These are phyloP conservation scores for Bibio marci DNA, from an alignment of 2,888 invertebrate species.

Conservation along the genomic window DNA sequence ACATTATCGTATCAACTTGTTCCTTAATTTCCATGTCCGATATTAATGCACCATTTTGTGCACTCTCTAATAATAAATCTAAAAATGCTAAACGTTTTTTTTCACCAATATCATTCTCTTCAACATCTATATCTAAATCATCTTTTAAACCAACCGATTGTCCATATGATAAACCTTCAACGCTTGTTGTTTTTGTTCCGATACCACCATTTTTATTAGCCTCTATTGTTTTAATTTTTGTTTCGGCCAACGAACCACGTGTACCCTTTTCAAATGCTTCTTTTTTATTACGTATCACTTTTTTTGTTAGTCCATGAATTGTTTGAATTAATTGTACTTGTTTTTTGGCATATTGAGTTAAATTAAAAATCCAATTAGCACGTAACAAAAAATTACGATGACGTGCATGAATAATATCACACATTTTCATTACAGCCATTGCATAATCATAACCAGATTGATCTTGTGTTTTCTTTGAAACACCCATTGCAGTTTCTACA, in stretches of 20 bases:
- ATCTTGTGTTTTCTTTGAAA: constrained; percentile 65
- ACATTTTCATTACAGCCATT: constrained; percentile 79
- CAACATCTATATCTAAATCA: constrained; percentile 67
- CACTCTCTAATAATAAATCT: constrained; percentile 65
- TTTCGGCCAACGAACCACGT: constrained; percentile 28
- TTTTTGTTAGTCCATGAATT: constrained; percentile 66
- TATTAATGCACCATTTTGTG: constrained; percentile 51
- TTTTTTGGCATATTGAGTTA: constrained; percentile 55
- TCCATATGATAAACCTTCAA: constrained; percentile 53
- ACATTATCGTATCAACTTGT: constrained; percentile 75
- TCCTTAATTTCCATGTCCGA: constrained; percentile 65
- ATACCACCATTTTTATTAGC: constrained; percentile 8
- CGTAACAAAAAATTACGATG: constrained; percentile 66
- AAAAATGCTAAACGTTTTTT: constrained; percentile 75
- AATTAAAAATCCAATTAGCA: constrained; percentile 58
- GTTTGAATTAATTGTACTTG: constrained; percentile 57
- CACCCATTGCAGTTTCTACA: constrained; percentile 75
- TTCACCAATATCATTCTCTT: constrained; percentile 56
- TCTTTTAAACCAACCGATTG: constrained; percentile 58
- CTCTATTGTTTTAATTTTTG: constrained; percentile 17
- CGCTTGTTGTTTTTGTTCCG: constrained; percentile 20
- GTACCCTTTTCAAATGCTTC: constrained; percentile 51
- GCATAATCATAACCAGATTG: constrained; percentile 71
- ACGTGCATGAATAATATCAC: constrained; percentile 65
- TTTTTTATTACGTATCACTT: constrained; percentile 61